These are phyloP conservation scores for Pseudorasbora parva DNA, from an alignment of 2,113 vertebrate species.

Conservation along the genomic window DNA sequence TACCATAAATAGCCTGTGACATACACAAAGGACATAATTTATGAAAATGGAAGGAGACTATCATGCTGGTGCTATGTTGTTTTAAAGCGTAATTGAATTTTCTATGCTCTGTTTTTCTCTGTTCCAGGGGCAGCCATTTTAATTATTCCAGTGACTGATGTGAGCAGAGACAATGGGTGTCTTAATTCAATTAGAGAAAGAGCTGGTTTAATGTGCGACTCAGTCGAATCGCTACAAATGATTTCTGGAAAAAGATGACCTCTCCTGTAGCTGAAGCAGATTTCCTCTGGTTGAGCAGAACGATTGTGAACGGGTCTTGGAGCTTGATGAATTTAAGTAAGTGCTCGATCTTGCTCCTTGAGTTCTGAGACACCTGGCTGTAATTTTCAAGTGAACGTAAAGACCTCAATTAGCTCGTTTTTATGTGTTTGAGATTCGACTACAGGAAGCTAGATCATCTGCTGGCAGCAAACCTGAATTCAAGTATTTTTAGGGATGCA, in stretches of 20 bases:
- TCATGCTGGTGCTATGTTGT: neutral
- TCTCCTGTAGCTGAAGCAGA: neutral
- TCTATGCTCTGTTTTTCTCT: conserved; percentile 9
- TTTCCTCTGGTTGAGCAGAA: neutral
- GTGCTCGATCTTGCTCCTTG: neutral
- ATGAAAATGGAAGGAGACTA: neutral
- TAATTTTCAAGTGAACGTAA: neutral
- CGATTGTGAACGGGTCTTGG: neutral
- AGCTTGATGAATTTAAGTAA: neutral
- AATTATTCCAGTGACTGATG: conserved; percentile 52
- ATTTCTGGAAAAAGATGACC: conserved; percentile 37
- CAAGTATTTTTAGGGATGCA: no score
- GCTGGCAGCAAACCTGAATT: neutral
- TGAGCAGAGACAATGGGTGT: conserved; percentile 39
- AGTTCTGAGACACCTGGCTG: neutral
- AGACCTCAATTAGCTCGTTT: neutral
- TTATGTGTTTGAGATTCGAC: neutral
- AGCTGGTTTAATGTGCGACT: conserved; percentile 29
- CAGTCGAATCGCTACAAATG: conserved; percentile 13
- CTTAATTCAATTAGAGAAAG: conserved; percentile 44
- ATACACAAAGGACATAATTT: neutral
- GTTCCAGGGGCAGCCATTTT: conserved; percentile 7
- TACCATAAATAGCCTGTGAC: neutral
- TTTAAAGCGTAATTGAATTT: conserved; percentile 28
- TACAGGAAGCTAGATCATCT: neutral